Evolutionary conservation across 1,140 invertebrate genomes (phyloP), one percentile per base, ranked within the genome.

Genomic region (Orius laevigatus): DNA sequence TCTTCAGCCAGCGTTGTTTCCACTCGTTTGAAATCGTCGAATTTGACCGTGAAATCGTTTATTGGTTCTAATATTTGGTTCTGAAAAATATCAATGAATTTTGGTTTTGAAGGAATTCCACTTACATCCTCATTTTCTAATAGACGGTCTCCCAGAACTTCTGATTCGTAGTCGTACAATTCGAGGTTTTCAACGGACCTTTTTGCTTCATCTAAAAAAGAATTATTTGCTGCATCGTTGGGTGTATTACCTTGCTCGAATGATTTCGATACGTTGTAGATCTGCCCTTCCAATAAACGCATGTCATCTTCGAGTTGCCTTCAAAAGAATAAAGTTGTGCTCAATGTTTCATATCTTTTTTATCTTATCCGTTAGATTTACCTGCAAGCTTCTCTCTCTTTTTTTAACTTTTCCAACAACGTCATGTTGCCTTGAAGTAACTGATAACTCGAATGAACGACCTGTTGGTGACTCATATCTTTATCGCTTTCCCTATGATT

Each of bases 401-500:
- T 60, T 46, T 60, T 59, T 20, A 74, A 50, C 49, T 65, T 60
- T 36, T 66, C 67, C 11, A 72, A 49, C 1, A 71, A 55, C 33
- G 57, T 62, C 46, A 72, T 63, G 46, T 69, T 68, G 48, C 68
- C 67, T 56, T 72, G 64, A 12, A 73, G 62, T n/a, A 72, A 58
- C 50, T 65, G 61, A 50, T 66, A 70, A 49, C 63, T 66, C 9
- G 58, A 62, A 55, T 66, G 61, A 39, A 39, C 36, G 5, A 39
- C 12, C 9, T 39, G 36, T 39, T 14, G 16, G 16, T 14, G 12
- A 14, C 12, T 14, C 16, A 14, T 39, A 16, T 16, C 12, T 39
- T 14, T 39, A 16, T 14, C 36, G 36, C 16, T 39, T 39, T 39
- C 36, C 3, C 12, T 39, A 39, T 10, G 36, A 39, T 15, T 39